Evolutionary conservation across 2,113 vertebrate species (phyloP).

Genomic region (Pipra filicauda): DNA sequence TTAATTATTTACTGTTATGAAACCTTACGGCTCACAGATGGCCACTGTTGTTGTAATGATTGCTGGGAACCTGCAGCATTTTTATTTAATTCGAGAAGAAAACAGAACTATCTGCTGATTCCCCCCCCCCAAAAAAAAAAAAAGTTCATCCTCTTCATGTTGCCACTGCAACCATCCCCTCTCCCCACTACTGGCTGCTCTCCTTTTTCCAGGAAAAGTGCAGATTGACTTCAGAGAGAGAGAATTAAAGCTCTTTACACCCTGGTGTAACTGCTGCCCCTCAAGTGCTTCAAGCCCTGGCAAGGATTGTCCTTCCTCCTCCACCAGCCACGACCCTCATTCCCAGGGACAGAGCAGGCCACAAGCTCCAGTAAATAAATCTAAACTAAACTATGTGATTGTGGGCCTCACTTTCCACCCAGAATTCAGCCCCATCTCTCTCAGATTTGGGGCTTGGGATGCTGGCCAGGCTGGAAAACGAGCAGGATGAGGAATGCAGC

Average conservation of each 20-base stretch:
- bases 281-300: neutral
- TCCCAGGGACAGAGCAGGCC: fast-evolving
- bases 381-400: neutral
- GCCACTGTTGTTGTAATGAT: neutral
- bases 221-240: neutral
- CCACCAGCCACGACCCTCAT: neutral
- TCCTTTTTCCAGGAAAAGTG: neutral
- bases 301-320: neutral
- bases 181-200: neutral
- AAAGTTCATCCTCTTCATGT: neutral
- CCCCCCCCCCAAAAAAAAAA: neutral
- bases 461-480: neutral
- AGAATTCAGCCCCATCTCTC: neutral
- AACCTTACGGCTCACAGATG: neutral
- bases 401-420: neutral
- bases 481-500: neutral
- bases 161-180: neutral
- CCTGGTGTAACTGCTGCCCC: neutral
- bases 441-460: neutral
- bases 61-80: neutral
- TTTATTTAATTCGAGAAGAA: neutral
- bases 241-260: neutral
- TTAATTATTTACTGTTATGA: neutral
- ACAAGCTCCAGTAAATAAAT: neutral
- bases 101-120: neutral